These are phyloP conservation scores for Eucera pruinosa DNA, from an alignment of 2,888 invertebrate genomes.

Conservation along the genomic window DNA sequence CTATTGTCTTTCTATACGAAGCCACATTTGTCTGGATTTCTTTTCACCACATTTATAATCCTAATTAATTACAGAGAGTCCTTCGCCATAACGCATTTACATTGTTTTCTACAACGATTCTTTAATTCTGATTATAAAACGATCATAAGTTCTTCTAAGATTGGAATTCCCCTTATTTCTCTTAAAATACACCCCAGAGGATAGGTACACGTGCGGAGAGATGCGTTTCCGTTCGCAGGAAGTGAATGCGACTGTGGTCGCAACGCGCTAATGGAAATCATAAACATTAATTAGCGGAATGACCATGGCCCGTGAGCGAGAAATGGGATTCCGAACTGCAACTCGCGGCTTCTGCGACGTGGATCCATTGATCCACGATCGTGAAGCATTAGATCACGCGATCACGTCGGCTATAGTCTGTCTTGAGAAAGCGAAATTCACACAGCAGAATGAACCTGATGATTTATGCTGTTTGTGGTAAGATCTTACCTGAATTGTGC, in stretches of 20 bases:
- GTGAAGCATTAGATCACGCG: constrained; percentile 8
- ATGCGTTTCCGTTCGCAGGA: constrained; percentile 68
- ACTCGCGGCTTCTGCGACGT: constrained; percentile 7
- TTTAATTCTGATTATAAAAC: too few relatives aligned
- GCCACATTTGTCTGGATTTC: too few relatives aligned
- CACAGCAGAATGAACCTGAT: neutral
- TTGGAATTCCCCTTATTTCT: neutral
- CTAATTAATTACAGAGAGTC: too few relatives aligned
- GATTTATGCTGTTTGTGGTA: neutral
- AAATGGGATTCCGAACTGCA: constrained; percentile 62
- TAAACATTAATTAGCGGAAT: constrained; percentile 79
- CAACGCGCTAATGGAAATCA: constrained; percentile 79
- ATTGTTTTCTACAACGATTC: too few relatives aligned
- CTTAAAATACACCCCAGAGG: neutral
- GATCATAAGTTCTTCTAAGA: neutral
- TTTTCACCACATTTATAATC: too few relatives aligned
- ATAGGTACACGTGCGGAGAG: constrained; percentile 5
- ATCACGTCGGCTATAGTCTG: neutral
- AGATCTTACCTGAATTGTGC: too few relatives aligned
- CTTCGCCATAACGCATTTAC: too few relatives aligned
- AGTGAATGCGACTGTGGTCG: constrained; percentile 73
- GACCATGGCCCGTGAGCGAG: constrained; percentile 65
- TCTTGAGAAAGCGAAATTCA: neutral
- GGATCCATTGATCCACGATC: constrained; percentile 47
- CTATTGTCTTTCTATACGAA: too few relatives aligned